Evolutionary conservation across 2,888 invertebrate species (phyloP).

Genomic region (Galerucella calmariensis): DNA sequence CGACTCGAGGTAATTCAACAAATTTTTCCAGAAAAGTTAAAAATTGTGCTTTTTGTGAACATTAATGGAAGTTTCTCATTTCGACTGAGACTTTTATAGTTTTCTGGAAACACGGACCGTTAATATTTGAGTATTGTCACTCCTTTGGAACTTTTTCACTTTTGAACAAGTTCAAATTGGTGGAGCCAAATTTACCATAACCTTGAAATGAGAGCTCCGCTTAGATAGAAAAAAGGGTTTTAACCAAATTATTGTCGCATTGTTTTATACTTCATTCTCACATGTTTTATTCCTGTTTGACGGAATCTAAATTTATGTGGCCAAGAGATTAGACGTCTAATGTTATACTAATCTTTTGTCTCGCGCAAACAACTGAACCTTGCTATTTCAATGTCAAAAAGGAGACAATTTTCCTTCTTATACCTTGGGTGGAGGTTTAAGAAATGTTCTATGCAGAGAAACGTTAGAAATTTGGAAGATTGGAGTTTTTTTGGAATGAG

Average conservation of each 20-base stretch:
- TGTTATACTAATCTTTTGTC: too few species aligned
- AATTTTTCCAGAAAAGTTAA: slow-evolving; percentile 5
- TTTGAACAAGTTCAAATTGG: slow-evolving; percentile 3
- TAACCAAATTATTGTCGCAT: background rate
- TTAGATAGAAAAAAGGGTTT: background rate
- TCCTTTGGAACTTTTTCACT: background rate
- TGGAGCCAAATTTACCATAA: background rate
- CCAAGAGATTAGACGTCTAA: too few species aligned
- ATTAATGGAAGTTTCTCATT: slow-evolving; percentile 11
- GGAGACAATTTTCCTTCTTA: too few species aligned
- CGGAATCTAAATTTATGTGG: background rate
- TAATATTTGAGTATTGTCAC: background rate
- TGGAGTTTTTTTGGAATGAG: too few species aligned
- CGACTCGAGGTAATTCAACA: slow-evolving; percentile 9
- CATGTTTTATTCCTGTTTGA: background rate
- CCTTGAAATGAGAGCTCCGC: background rate
- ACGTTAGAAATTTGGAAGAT: too few species aligned
- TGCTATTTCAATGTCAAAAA: too few species aligned
- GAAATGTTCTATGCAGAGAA: too few species aligned
- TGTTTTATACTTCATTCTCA: background rate
- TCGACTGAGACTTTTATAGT: slow-evolving; percentile 8
- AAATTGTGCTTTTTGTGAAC: slow-evolving; percentile 1
- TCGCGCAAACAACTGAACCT: too few species aligned
- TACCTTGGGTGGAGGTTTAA: too few species aligned
- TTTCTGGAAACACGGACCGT: background rate